Conservation (phyloP, 1,140 invertebrate species). For the Samia ricini region DNA sequence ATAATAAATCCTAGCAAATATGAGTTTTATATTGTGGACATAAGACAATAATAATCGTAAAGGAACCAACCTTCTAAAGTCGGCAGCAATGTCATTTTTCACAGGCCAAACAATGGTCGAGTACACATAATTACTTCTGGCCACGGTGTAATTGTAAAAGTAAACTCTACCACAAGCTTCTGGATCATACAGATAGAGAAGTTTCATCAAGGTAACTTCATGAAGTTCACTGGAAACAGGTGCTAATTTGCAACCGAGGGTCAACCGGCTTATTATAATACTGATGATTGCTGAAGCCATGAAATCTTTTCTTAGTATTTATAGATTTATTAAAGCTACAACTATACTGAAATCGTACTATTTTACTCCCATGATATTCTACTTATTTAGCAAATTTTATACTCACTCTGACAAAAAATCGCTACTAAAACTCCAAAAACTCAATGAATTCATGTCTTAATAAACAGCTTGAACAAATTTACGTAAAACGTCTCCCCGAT, state of each 20-base stretch:
- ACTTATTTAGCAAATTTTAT: too few relatives aligned
- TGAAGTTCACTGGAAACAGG: constrained; percentile 43
- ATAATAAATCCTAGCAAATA: too few relatives aligned
- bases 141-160: constrained; percentile 56
- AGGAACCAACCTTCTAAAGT: constrained; percentile 25
- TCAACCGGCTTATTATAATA: constrained; percentile 47
- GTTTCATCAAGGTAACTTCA: constrained; percentile 57
- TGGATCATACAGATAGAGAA: constrained; percentile 63
- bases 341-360: too few relatives aligned
- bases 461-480: constrained; percentile 11
- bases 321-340: neutral
- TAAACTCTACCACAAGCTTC: constrained; percentile 42
- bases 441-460: constrained; percentile 37
- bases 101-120: constrained; percentile 49
- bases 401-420: constrained; percentile 65
- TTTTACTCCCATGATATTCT: too few relatives aligned
- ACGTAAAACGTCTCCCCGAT: neutral
- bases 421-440: constrained; percentile 46
- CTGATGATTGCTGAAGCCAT: constrained; percentile 38
- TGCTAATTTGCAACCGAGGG: constrained; percentile 41
- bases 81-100: constrained; percentile 40
- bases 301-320: neutral
- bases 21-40: too few relatives aligned
- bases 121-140: neutral
- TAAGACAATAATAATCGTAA: too few relatives aligned